Evolutionary conservation across 2,888 invertebrate genomes (phyloP).

Genomic region (Ametastegia equiseti): DNA sequence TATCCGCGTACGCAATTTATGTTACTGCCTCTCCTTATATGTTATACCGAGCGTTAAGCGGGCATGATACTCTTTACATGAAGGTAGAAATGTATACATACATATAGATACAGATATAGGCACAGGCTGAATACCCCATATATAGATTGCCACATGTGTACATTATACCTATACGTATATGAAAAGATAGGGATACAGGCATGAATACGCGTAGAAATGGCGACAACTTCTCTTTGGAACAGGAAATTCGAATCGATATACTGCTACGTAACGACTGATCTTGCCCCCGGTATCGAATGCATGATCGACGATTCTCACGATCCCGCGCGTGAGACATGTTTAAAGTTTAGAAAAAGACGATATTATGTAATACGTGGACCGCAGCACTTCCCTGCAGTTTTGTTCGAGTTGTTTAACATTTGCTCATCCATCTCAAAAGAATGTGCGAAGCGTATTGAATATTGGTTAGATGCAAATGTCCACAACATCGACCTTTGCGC

Average conservation of each 20-base stretch:
- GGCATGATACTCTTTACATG: conserved; percentile 24
- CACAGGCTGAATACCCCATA: background rate
- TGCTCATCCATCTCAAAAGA: background rate
- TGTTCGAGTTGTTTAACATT: background rate
- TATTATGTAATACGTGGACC: background rate
- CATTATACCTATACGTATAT: background rate
- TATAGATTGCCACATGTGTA: background rate
- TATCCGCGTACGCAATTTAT: conserved; percentile 45
- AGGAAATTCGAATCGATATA: conserved; percentile 23
- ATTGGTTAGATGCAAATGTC: background rate
- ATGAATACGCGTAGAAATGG: conserved; percentile 1
- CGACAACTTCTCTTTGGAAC: conserved; percentile 20
- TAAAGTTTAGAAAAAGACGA: background rate
- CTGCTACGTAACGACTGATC: conserved; percentile 33
- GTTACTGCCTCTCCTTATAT: conserved; percentile 44
- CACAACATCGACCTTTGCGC: background rate
- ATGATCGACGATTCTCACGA: conserved; percentile 27
- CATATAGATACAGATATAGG: background rate
- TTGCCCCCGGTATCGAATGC: conserved; percentile 26
- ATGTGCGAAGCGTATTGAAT: background rate
- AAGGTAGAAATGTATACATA: conserved; percentile 13
- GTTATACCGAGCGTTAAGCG: conserved; percentile 12
- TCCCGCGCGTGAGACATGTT: conserved; percentile 44
- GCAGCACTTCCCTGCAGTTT: background rate
- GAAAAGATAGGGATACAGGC: background rate